A percentile compares a stretch with the other conserved stretches of the same genome.
phyloP scores from a whole-genome alignment of 2,113 vertebrate species.

The Pteruthius melanotis region DNA sequence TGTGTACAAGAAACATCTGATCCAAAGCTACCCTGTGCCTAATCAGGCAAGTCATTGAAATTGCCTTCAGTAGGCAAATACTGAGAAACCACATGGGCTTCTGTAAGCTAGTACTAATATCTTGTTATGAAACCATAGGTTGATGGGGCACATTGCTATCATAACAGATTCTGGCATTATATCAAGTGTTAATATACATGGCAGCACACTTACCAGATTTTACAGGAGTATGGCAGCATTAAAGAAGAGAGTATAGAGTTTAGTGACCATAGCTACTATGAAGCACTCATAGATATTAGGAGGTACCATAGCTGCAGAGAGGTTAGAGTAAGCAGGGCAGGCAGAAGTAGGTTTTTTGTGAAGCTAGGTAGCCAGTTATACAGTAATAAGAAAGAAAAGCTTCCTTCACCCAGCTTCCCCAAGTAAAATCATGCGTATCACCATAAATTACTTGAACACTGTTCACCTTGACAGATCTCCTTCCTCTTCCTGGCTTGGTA shows the following conservation, averaged over 20 bases:
- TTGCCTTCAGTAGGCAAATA: not conserved
- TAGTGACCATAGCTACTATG: constrained; percentile 6
- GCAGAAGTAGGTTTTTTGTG: not conserved
- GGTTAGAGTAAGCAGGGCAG: not conserved
- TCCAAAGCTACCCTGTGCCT: not conserved
- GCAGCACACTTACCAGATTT: constrained; percentile 73
- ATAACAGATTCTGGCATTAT: not conserved
- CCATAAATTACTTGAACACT: constrained; percentile 42
- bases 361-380: not conserved
- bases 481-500: constrained; percentile 88
- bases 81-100: not conserved
- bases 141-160: not conserved
- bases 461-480: constrained; percentile 91
- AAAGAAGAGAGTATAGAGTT: constrained; percentile 62
- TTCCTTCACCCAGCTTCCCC: constrained; percentile 49
- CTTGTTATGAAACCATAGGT: not conserved
- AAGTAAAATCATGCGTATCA: constrained; percentile 56
- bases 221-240: constrained; percentile 73
- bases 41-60: not conserved
- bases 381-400: not conserved
- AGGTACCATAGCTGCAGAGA: not conserved
- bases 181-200: not conserved
- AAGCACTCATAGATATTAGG: not conserved
- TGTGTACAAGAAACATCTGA: not conserved
- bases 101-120: not conserved